A percentile compares a stretch with the other conserved stretches of the same genome.
Conservation (phyloP, 2,113 vertebrate genomes). For the Podarcis muralis region DNA sequence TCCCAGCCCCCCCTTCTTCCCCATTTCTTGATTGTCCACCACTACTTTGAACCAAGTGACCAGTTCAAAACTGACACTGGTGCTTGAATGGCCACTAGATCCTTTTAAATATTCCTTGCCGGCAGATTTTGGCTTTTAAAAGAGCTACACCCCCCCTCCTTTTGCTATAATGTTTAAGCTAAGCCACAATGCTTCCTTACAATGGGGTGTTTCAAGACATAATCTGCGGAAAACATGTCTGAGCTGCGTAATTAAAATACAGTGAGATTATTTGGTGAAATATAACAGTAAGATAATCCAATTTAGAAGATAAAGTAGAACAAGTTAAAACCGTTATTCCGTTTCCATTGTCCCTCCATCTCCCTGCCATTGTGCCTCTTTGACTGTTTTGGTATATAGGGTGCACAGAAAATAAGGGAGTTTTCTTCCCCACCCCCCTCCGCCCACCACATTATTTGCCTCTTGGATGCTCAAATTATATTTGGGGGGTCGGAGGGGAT, state of each 20-base stretch:
- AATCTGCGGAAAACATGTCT: conserved; percentile 40
- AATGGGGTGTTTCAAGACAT: conserved; percentile 60
- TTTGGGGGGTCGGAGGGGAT: conserved; percentile 63
- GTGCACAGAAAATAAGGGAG: conserved; percentile 65
- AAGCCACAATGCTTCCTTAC: conserved; percentile 66
- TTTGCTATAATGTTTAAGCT: conserved; percentile 67
- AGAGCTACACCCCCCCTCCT: conserved; percentile 53
- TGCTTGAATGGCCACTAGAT: conserved; percentile 36
- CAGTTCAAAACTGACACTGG: conserved; percentile 53
- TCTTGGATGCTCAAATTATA: conserved; percentile 78
- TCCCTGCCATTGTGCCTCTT: conserved; percentile 55
- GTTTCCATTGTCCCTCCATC: conserved; percentile 30
- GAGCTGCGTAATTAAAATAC: conserved; percentile 57
- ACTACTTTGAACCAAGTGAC: conserved; percentile 31
- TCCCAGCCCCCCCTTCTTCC: neutral
- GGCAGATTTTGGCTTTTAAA: conserved; percentile 51
- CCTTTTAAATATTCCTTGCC: conserved; percentile 41
- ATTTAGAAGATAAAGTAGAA: conserved; percentile 60
- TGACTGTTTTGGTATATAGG: conserved; percentile 64
- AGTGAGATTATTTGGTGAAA: conserved; percentile 60
- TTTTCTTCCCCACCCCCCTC: neutral
- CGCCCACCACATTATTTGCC: conserved; percentile 52
- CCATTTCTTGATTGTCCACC: conserved; percentile 10
- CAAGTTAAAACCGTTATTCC: conserved; percentile 59
- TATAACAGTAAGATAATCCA: conserved; percentile 41